phyloP scores from a whole-genome alignment of 2,113 vertebrate genomes.

The Telmatochromis sp. region DNA sequence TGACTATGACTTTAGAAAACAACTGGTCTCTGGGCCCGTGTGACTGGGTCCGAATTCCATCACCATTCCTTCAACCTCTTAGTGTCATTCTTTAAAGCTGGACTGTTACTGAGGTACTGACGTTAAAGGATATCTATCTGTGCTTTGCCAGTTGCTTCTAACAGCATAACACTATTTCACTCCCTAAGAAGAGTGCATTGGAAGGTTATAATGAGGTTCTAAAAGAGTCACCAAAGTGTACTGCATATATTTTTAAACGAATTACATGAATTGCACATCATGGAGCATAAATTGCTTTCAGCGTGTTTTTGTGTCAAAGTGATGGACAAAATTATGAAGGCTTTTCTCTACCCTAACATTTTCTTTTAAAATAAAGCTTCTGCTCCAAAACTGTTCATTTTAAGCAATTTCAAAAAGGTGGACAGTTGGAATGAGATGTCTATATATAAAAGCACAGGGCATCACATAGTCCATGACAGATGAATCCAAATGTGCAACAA shows the following conservation, averaged over 20 bases:
- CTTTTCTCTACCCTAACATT: background rate
- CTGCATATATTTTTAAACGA: background rate
- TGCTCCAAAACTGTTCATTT: background rate
- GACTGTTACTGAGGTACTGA: background rate
- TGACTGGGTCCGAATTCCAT: background rate
- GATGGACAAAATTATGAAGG: background rate
- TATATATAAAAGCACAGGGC: slow-evolving; percentile 25
- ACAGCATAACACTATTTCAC: background rate
- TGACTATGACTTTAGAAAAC: background rate
- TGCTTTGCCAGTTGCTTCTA: background rate
- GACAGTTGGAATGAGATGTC: slow-evolving; percentile 36
- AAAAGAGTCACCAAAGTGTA: background rate
- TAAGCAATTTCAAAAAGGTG: slow-evolving; percentile 5
- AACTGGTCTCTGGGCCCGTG: background rate
- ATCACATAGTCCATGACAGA: slow-evolving; percentile 45
- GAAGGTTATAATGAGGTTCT: background rate
- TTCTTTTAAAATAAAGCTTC: background rate
- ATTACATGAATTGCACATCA: background rate
- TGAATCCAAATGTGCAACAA: slow-evolving; percentile 46
- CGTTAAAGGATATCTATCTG: background rate
- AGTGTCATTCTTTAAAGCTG: background rate
- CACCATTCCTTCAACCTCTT: background rate
- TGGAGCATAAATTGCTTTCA: background rate
- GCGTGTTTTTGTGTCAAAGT: background rate
- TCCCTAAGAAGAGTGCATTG: background rate